Base-by-base conservation (phyloP, 2,888 invertebrate species). In the Tromatobia lineatoria region DNA sequence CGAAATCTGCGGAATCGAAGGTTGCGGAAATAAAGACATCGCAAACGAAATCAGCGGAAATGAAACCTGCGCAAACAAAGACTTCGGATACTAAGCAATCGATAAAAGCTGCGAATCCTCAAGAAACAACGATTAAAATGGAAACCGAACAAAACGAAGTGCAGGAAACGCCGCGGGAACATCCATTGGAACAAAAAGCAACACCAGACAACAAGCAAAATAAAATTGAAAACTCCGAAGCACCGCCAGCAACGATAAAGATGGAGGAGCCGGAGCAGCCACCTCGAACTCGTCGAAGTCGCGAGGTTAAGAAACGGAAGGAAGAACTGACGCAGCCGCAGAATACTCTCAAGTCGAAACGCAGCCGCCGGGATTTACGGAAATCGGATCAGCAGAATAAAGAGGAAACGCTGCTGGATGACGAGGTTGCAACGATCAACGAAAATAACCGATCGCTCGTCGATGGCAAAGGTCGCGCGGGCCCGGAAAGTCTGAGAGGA, bases 161-260 rank as follows among this genome's bases (percentile, higher is more conserved):
- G 13, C 75, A 81, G 11, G 78, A 82, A 23, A 42, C 45, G 13
- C 25, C 50, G 18, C 84, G 82, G 13, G 76, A 79, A 25, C 77
- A 54, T 45, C 47, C 74, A 38, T 7, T 59, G 18, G 88, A 87
- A 23, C 88, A 83, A 15, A 83, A 83, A 13, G 45, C 25, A 4
- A 61, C 20, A 8, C 15, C 57, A 0, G 88, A 89, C 13, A 61
- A 0, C 42, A 82, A 70, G 1, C 29, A 45, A 25, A 85, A 61
- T 11, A 89, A 91, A 86, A 91, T 93, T 83, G 89, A 93, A 79
- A 94, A 94, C 59, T 86, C 91, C 75, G 94, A 94, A 85, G 94
- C 95, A 57, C 91, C 93, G 81, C 94, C 94, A 57, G 85, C 84
- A 82, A 88, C 61, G 90, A 94, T 93, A 90, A 88, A 86, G 57